These are phyloP conservation scores for Akabosia matsudoensis DNA, from an alignment of 1,140 invertebrate species.

Conservation along the genomic window DNA sequence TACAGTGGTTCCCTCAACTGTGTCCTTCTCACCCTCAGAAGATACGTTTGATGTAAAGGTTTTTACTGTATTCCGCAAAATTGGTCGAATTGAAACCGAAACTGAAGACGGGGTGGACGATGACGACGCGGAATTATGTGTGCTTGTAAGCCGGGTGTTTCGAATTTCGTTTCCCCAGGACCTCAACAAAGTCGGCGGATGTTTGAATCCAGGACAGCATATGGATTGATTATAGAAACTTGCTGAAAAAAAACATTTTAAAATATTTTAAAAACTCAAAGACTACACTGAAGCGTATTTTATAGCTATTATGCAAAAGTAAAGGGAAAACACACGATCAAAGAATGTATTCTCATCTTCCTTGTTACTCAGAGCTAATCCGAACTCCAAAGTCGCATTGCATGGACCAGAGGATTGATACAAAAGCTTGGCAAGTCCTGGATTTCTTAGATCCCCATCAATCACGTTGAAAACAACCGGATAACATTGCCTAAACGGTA, in stretches of 20 bases:
- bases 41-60: neutral
- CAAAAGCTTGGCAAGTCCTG: constrained; percentile 25
- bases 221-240: constrained; percentile 20
- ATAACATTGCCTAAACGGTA: constrained; percentile 32
- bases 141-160: neutral
- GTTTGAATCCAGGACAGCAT: constrained; percentile 13
- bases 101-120: neutral
- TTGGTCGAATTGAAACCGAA: neutral
- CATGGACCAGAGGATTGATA: constrained; percentile 31
- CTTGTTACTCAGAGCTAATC: neutral
- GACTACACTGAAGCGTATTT: neutral
- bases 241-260: neutral
- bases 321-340: neutral
- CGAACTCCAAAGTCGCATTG: neutral
- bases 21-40: too few species aligned
- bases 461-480: constrained; percentile 29
- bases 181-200: neutral
- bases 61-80: neutral
- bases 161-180: neutral
- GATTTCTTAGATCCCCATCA: constrained; percentile 27
- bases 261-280: neutral
- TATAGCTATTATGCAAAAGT: neutral
- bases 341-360: neutral
- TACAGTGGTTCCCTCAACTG: too few species aligned
- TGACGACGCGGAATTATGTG: neutral